These are phyloP conservation scores for Oreotrochilus melanogaster DNA, from an alignment of 2,113 vertebrate species.

Conservation along the genomic window DNA sequence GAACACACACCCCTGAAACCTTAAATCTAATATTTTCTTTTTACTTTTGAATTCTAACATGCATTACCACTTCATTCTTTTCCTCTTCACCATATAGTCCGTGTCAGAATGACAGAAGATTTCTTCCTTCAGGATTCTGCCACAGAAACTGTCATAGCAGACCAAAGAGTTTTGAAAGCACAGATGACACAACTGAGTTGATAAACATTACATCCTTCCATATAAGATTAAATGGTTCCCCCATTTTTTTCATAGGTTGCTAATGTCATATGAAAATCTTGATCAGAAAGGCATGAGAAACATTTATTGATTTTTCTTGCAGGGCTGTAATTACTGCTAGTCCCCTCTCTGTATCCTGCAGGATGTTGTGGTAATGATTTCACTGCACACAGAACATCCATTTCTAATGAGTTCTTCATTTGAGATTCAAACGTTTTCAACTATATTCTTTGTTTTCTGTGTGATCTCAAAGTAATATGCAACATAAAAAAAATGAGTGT, in stretches of 20 bases:
- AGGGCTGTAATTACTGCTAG: conserved; percentile 3
- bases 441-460: not conserved
- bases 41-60: not conserved
- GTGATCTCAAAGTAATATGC: not conserved
- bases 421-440: not conserved
- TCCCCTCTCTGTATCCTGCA: not conserved
- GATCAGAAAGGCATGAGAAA: conserved; percentile 2
- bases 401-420: not conserved
- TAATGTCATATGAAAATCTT: not conserved
- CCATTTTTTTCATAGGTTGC: not conserved
- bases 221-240: not conserved
- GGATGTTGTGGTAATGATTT: conserved; percentile 3
- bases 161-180: not conserved
- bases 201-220: not conserved
- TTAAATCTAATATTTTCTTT: not conserved
- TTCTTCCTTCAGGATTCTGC: not conserved
- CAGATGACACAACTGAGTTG: not conserved
- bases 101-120: not conserved
- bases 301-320: conserved; percentile 19
- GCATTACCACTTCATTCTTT: not conserved
- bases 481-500: not conserved
- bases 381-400: not conserved
- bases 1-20: not conserved
- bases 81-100: not conserved
- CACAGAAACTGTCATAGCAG: not conserved